Base-by-base conservation (phyloP, 2,888 invertebrate genomes). In the Pelosia muscerda region DNA sequence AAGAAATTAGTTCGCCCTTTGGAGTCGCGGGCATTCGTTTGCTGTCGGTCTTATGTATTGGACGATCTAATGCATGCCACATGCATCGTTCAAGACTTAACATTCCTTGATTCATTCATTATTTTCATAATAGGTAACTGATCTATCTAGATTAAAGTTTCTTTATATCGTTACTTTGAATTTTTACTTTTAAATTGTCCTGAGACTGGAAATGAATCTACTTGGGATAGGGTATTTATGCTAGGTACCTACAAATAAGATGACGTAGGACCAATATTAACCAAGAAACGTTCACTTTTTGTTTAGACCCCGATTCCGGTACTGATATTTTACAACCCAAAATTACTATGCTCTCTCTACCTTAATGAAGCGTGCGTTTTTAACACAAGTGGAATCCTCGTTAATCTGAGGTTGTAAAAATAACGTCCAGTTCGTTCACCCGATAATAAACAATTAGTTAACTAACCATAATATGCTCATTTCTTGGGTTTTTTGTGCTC, bases 401-500 rank as follows among this genome's bases (percentile, higher is more conserved):
- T 74, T 77, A 77, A 78, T 75, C 67, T 65, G 61, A 58, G 69
- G 74, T 71, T 73, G 63, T 74, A 73, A 79, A 81, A 73, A 79
- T 79, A 73, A 72, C 72, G 65, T 70, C 68, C 65, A 71, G 80
- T 77, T 73, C 77, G 70, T 81, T 81, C 73, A 81, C 71, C 77
- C 68, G 56, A 63, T 63, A 49, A 63, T 60, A 72, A 77, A 75
- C 73, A 71, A 77, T 82, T 82, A 74, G 71, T 70, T 76, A 72
- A 74, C 75, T 73, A 77, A 61, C 57, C 73, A 77, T 75, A 75
- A 76, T 81, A 77, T 75, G 73, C 66, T 81, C 81, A 83, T 79
- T 81, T 78, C 74, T 66, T 66, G 82, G 82, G 81, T 86, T 58
- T 85, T 86, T 88, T 86, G 81, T 78, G 63, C 71, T 71, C 72